phyloP scores from a whole-genome alignment of 2,113 vertebrate species.

The Siniperca chuatsi region DNA sequence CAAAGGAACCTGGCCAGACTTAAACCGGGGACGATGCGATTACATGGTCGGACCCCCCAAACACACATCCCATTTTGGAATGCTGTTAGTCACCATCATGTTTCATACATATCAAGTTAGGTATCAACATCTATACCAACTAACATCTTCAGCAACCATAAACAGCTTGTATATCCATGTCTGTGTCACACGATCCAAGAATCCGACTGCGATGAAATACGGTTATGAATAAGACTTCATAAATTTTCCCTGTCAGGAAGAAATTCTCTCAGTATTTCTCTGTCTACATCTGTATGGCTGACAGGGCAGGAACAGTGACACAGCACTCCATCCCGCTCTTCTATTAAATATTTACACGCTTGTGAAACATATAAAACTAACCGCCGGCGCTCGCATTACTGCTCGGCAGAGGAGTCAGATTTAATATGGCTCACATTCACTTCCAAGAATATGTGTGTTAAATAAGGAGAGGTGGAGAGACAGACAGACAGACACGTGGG shows the following conservation, averaged over 20 bases:
- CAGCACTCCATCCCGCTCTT: constrained; percentile 72
- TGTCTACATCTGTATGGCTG: constrained; percentile 52
- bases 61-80: constrained; percentile 59
- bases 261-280: constrained; percentile 47
- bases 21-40: no score
- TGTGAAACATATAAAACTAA: constrained; percentile 83
- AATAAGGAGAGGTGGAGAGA: constrained; percentile 63
- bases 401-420: constrained; percentile 75
- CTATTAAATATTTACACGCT: constrained; percentile 85
- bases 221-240: constrained; percentile 55
- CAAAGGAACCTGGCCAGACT: no score
- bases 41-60: constrained; percentile 15
- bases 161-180: constrained; percentile 69
- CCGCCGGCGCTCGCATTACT: constrained; percentile 71
- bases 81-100: constrained; percentile 52
- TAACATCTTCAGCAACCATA: constrained; percentile 64
- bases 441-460: constrained; percentile 80
- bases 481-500: constrained; percentile 32
- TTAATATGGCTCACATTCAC: constrained; percentile 79
- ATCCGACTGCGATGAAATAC: constrained; percentile 35
- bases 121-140: constrained; percentile 65
- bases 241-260: constrained; percentile 68
- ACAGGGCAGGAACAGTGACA: constrained; percentile 73
- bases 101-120: constrained; percentile 64
- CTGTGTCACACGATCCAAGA: constrained; percentile 63